Percentiles rank a stretch among this genome's conserved stretches.
Evolutionary conservation across 2,888 invertebrate genomes (phyloP).

Genomic region (Subacronicta megacephala): DNA sequence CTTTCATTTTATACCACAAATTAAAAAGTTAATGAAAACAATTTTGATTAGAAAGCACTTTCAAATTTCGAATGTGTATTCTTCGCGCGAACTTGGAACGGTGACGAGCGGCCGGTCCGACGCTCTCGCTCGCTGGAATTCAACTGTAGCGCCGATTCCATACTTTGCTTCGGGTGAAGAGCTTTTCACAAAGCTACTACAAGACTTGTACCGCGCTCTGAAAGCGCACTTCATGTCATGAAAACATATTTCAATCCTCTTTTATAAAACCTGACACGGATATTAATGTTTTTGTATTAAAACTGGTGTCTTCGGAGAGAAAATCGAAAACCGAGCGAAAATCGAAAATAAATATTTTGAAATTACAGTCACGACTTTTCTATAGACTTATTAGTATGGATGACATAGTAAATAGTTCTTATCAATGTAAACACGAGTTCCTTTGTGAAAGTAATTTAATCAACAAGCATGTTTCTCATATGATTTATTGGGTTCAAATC

Average conservation of each 20-base stretch:
- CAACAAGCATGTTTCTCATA: no score
- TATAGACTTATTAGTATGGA: no score
- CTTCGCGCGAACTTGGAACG: conserved; percentile 34
- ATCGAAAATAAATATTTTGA: no score
- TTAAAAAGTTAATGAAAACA: not conserved
- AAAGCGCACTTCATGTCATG: conserved; percentile 25
- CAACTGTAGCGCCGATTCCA: conserved; percentile 37
- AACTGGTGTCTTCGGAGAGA: not conserved
- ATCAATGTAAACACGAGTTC: no score
- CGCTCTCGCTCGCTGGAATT: conserved; percentile 37
- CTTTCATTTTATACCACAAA: not conserved
- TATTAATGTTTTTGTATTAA: not conserved
- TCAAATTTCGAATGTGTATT: conserved; percentile 29
- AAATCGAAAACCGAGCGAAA: no score
- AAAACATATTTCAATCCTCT: conserved; percentile 15
- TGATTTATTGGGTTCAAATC: no score
- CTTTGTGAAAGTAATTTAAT: no score
- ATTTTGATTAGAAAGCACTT: conserved; percentile 6
- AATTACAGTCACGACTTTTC: no score
- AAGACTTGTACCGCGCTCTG: conserved; percentile 15
- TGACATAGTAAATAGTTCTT: no score
- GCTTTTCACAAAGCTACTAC: conserved; percentile 33
- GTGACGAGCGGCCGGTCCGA: conserved; percentile 47
- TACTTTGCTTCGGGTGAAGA: conserved; percentile 16
- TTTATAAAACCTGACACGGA: conserved; percentile 1